A percentile compares a stretch with the other conserved stretches of the same genome.
Evolutionary conservation across 2,113 vertebrate species (phyloP).

Genomic region (Cavia porcellus): DNA sequence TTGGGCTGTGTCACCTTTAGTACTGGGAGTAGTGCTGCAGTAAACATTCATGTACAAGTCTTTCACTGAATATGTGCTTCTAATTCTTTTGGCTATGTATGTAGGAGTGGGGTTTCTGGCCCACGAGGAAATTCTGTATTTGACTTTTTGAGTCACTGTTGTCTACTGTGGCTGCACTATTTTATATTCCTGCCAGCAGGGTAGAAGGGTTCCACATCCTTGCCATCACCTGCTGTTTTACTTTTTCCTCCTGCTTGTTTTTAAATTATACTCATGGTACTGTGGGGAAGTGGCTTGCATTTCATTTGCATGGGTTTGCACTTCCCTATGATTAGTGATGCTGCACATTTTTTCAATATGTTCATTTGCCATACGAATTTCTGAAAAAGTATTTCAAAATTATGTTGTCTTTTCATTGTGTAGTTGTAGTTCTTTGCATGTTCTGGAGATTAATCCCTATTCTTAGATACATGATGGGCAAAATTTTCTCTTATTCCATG

Average conservation of each 20-base stretch:
- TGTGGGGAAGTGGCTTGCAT: neutral
- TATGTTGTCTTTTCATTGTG: neutral
- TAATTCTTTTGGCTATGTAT: neutral
- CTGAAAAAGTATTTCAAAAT: conserved; percentile 9
- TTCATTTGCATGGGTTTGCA: neutral
- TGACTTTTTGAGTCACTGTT: conserved; percentile 22
- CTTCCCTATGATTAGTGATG: neutral
- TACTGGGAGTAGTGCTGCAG: neutral
- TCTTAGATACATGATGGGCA: neutral
- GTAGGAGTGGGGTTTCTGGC: neutral
- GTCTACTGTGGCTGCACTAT: neutral
- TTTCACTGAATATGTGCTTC: conserved; percentile 19
- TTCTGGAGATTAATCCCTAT: neutral
- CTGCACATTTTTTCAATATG: neutral
- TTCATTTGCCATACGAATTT: neutral
- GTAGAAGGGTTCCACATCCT: neutral
- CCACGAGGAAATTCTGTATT: neutral
- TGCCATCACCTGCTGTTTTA: neutral
- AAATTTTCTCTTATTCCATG: conserved; percentile 14
- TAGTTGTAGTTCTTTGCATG: neutral
- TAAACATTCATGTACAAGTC: neutral
- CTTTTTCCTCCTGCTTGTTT: neutral
- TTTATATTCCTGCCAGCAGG: neutral
- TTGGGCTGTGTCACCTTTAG: neutral
- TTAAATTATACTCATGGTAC: neutral